Evolutionary conservation across 2,113 vertebrate genomes (phyloP).

Genomic region (Thymallus thymallus): DNA sequence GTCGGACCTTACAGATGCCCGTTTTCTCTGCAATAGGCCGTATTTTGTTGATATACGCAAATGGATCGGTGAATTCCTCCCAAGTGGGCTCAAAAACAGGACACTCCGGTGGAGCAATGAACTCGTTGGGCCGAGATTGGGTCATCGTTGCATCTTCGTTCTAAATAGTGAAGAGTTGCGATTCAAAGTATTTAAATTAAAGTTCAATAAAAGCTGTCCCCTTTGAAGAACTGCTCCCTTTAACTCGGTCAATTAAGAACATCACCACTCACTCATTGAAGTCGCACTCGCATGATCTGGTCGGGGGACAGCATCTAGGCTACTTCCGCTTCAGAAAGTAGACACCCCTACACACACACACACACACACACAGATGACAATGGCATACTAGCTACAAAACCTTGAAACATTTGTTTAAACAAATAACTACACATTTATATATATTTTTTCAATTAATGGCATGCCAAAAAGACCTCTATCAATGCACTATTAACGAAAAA

Average conservation of each 20-base stretch:
- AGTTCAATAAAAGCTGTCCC: conserved; percentile 13
- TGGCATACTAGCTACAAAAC: neutral
- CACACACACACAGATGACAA: conserved; percentile 16
- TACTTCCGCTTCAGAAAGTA: conserved; percentile 73
- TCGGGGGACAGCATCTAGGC: conserved; percentile 48
- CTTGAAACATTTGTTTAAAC: no score
- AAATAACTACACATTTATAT: no score
- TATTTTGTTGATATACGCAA: conserved; percentile 97
- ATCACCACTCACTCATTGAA: conserved; percentile 73
- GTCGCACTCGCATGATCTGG: conserved; percentile 73
- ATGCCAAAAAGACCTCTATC: no score
- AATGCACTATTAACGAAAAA: neutral
- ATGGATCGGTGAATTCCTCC: conserved; percentile 94
- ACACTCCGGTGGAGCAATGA: conserved; percentile 93
- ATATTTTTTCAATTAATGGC: no score
- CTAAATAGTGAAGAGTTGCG: conserved; percentile 41
- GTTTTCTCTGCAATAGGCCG: conserved; percentile 94
- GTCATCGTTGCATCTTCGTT: conserved; percentile 71
- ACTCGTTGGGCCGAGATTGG: conserved; percentile 82
- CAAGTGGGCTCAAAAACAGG: conserved; percentile 95
- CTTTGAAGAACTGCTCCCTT: conserved; percentile 21
- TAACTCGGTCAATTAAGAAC: conserved; percentile 57
- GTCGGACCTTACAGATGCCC: conserved; percentile 96
- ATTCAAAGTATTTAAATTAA: conserved; percentile 13
- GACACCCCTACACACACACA: conserved; percentile 24